Base-by-base conservation (phyloP, 2,888 invertebrate genomes). In the Mechanitis messenoides region DNA sequence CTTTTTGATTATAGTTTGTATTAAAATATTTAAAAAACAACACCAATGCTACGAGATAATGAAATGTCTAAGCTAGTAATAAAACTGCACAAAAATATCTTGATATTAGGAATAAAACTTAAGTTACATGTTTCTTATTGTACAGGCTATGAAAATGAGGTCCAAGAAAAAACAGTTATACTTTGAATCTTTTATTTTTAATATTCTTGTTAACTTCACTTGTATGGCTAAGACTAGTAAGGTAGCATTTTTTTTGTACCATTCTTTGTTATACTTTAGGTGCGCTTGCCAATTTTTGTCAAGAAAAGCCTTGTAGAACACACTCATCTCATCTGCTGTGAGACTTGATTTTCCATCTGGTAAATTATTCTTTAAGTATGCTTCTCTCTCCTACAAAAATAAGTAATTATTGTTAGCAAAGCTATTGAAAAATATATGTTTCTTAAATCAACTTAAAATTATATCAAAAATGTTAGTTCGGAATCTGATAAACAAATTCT, bases 261-360 rank as follows among this genome's bases (percentile, higher is more conserved):
- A 97, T 63, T 94, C 92, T 59, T 93, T 87, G 76, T 97, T 97
- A 78, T 97, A 97, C 63, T 90, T 83, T 0, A 94, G 83, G 80
- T 97, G 97, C 0, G 87, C 81, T 70, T 91, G 92, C 93, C 94
- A 95, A 79, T 97, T 95, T 75, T 94, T 93, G 79, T 97, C 95
- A 12, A 97, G 87, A 79, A 97, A 97, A 56, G 92, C 83, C 85
- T 95, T 96, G 77, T 97, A 97, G 83, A 97, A 97, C 33, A 94
- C 92, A 72, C 97, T 96, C 94, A 97, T 95, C 83, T 95, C 94
- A 83, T 96, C 96, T 1, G 95, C 93, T 3, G 93, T 92, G 33
- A 94, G 78, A 53, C 91, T 92, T 59, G 90, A 85, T 68, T 92
- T 85, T 6, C 85, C 78, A 58, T 87, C 85, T 55, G 91, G 90